A percentile compares a stretch with the other conserved stretches of the same genome.
These are phyloP conservation scores for Apis dorsata DNA, from an alignment of 1,140 invertebrate genomes.

Conservation along the genomic window DNA sequence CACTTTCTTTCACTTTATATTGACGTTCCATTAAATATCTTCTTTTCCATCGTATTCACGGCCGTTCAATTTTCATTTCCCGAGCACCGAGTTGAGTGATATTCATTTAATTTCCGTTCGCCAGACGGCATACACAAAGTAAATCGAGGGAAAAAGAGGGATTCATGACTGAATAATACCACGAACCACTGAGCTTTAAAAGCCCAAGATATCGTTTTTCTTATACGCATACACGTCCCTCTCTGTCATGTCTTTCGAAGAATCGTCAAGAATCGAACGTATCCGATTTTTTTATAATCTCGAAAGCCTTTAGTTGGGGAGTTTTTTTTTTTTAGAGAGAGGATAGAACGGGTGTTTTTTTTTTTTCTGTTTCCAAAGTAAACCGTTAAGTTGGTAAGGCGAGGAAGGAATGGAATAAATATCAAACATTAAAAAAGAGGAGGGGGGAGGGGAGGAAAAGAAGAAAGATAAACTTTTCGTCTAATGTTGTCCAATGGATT, in stretches of 20 bases:
- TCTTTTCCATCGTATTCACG: constrained; percentile 15
- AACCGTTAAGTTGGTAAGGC: not conserved
- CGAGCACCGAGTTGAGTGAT: constrained; percentile 56
- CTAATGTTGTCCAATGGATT: constrained; percentile 32
- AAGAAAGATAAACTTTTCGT: constrained; percentile 12
- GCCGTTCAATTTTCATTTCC: constrained; percentile 68
- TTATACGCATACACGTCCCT: not conserved
- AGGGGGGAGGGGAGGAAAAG: not conserved
- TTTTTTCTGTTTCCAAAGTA: not conserved
- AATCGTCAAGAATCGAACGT: not conserved
- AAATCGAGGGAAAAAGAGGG: constrained; percentile 1
- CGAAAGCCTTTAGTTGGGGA: not conserved
- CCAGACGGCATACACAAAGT: constrained; percentile 32
- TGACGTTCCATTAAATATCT: not conserved
- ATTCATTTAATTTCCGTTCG: constrained; percentile 69
- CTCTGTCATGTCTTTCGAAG: not conserved
- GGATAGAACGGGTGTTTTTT: not conserved
- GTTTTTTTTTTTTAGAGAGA: not conserved
- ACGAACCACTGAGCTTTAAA: not conserved
- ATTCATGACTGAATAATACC: not conserved
- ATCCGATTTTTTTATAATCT: not conserved
- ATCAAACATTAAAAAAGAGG: not conserved
- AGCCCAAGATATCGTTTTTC: not conserved
- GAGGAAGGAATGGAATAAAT: constrained; percentile 2
- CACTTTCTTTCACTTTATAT: not conserved